Conservation (phyloP, 2,888 invertebrate genomes). For the Clanis bilineata region DNA sequence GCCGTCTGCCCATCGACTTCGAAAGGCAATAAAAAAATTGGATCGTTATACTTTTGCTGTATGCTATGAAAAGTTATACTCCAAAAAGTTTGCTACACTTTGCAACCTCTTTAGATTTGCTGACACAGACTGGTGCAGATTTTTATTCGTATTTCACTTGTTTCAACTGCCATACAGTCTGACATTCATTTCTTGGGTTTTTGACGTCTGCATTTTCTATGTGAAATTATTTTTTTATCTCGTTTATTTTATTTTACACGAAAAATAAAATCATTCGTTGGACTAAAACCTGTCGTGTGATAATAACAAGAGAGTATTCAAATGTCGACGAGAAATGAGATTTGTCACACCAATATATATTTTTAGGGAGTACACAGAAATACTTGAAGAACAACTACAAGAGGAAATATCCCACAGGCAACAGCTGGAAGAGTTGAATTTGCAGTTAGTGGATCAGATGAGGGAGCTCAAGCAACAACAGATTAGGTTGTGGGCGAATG, state of each 20-base stretch:
- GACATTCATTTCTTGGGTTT: neutral
- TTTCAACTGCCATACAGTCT: neutral
- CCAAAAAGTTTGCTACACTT: no score
- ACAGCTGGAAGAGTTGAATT: slow-evolving; percentile 83
- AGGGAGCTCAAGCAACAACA: slow-evolving; percentile 77
- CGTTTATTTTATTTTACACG: neutral
- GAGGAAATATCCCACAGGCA: slow-evolving; percentile 84
- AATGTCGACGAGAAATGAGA: neutral
- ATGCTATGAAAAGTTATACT: no score
- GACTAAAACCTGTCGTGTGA: neutral
- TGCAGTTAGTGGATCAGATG: slow-evolving; percentile 83
- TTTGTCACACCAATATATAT: slow-evolving; percentile 4
- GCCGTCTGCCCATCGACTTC: no score
- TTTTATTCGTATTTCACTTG: neutral
- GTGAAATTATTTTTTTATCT: neutral
- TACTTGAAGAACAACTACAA: slow-evolving; percentile 82
- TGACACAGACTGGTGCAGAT: neutral
- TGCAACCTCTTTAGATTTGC: neutral
- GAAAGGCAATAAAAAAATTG: no score
- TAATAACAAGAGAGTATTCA: neutral
- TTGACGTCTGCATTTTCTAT: neutral
- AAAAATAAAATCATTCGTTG: neutral
- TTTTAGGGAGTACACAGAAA: slow-evolving; percentile 62
- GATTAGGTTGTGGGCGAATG: slow-evolving; percentile 63
- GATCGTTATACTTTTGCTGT: no score